Conservation (phyloP, 2,797 vertebrate species). For the Aulostomus chinensis region DNA sequence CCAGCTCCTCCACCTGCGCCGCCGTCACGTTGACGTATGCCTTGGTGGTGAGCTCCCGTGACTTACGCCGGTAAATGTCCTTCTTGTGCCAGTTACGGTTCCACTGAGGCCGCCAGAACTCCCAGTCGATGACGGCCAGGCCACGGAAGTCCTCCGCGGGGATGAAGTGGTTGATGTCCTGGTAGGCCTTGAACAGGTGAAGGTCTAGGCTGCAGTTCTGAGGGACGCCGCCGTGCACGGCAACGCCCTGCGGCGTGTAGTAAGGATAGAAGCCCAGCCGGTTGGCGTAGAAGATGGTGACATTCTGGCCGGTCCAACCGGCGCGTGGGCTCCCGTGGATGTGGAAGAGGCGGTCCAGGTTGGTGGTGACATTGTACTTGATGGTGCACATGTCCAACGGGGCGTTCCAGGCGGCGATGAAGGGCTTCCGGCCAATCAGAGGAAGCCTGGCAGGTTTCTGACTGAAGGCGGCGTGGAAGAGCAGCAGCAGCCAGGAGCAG, state of each 20-base stretch:
- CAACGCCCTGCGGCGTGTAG: conserved; percentile 73
- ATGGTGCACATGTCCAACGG: conserved; percentile 79
- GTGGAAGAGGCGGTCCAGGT: conserved; percentile 78
- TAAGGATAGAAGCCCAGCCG: conserved; percentile 84
- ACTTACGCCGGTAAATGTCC: conserved; percentile 77
- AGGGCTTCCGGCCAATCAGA: conserved; percentile 81
- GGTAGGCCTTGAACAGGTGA: conserved; percentile 78
- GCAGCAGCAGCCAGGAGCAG: conserved; percentile 71
- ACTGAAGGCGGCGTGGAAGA: conserved; percentile 67
- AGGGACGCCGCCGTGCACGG: conserved; percentile 79
- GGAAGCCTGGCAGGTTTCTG: conserved; percentile 80
- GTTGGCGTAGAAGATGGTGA: conserved; percentile 87
- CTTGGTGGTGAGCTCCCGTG: conserved; percentile 71
- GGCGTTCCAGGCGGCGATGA: conserved; percentile 84
- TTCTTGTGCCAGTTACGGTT: conserved; percentile 82
- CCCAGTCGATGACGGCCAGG: conserved; percentile 82
- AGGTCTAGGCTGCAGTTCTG: conserved; percentile 83
- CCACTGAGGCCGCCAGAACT: conserved; percentile 84
- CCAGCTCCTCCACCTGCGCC: conserved; percentile 75
- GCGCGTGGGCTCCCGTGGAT: conserved; percentile 79
- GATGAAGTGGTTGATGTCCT: conserved; percentile 80
- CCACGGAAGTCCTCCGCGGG: conserved; percentile 80
- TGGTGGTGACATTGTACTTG: conserved; percentile 76
- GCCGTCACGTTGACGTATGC: conserved; percentile 75
- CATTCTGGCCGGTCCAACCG: conserved; percentile 82